Evolutionary conservation across 2,113 vertebrate genomes (phyloP).

Genomic region (Oostethus manadensis): DNA sequence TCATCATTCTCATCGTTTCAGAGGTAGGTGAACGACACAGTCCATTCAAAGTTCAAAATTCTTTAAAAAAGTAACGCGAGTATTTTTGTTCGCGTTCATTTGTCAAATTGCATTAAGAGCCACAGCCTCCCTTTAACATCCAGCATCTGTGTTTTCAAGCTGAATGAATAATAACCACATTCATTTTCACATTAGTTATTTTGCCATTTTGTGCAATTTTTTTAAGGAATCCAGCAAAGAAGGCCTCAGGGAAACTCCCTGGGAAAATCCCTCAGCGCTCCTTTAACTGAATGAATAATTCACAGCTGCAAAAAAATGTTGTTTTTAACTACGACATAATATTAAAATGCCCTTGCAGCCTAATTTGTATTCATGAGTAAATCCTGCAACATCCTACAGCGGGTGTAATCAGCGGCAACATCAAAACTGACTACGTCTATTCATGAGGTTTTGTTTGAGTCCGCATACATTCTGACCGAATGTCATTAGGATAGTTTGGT

Average conservation of each 20-base stretch:
- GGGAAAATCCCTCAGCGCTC: conserved; percentile 41
- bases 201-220: conserved; percentile 18
- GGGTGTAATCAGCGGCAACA: conserved; percentile 39
- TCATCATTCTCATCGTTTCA: too few species aligned
- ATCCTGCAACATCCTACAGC: conserved; percentile 22
- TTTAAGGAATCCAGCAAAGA: conserved; percentile 25
- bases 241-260: conserved; percentile 31
- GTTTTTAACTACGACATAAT: conserved; percentile 54
- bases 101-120: background rate
- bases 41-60: too few species aligned
- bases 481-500: conserved; percentile 33
- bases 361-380: conserved; percentile 42
- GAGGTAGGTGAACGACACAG: too few species aligned
- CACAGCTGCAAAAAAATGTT: conserved; percentile 32
- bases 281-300: conserved; percentile 54
- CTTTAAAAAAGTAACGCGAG: too few species aligned
- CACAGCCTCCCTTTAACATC: background rate
- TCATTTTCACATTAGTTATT: conserved; percentile 36
- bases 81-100: too few species aligned
- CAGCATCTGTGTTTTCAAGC: conserved; percentile 4
- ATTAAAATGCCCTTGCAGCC: conserved; percentile 45
- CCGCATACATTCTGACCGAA: conserved; percentile 26
- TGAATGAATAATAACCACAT: conserved; percentile 19
- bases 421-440: conserved; percentile 34
- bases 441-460: conserved; percentile 23